These are phyloP conservation scores for Pedetes capensis DNA, from an alignment of 2,113 vertebrate genomes.

Conservation along the genomic window DNA sequence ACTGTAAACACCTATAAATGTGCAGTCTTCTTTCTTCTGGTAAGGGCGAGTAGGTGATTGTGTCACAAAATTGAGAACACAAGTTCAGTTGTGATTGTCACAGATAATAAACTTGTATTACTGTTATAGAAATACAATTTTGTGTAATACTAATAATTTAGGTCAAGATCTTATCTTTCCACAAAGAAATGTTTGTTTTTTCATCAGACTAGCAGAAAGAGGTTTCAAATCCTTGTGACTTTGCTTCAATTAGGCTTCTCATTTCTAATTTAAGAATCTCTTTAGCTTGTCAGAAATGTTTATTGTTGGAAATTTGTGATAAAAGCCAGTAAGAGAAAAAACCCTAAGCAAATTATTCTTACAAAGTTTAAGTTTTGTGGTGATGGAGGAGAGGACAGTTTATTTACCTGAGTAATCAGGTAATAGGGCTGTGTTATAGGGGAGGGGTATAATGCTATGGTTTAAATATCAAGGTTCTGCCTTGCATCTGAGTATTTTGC, in stretches of 20 bases:
- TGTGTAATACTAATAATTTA: neutral
- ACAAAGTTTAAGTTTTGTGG: neutral
- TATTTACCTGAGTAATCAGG: neutral
- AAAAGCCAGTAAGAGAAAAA: neutral
- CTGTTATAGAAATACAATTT: neutral
- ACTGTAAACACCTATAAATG: neutral
- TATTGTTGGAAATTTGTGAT: slow-evolving; percentile 16
- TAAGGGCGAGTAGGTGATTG: neutral
- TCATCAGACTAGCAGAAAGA: neutral
- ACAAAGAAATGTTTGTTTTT: neutral
- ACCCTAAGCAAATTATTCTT: neutral
- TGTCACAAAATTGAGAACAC: slow-evolving; percentile 23
- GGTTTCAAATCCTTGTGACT: neutral
- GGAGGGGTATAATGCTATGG: neutral
- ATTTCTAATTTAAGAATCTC: slow-evolving; percentile 9
- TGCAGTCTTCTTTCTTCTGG: neutral
- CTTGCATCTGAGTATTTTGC: neutral
- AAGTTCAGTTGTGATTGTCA: neutral
- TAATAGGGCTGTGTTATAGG: neutral
- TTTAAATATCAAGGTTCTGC: neutral
- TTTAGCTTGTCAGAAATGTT: neutral
- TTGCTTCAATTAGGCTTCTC: neutral
- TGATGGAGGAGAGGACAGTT: neutral
- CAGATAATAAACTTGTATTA: neutral
- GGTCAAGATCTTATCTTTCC: neutral